Percentiles rank a stretch among this genome's conserved stretches.
phyloP scores from a whole-genome alignment of 2,888 invertebrate species.

The Diaprepes abbreviatus region DNA sequence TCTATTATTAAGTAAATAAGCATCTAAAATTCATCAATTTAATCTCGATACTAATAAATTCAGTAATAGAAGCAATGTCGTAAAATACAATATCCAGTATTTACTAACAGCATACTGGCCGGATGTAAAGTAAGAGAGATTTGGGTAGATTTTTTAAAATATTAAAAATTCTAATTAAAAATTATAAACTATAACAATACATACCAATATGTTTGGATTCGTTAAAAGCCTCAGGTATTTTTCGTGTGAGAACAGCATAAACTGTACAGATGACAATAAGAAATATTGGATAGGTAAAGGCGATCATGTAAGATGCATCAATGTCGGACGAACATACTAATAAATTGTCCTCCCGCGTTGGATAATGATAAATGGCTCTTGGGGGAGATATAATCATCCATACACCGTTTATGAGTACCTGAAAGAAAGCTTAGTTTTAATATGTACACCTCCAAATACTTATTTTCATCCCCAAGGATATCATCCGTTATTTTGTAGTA shows the following conservation, averaged over 20 bases:
- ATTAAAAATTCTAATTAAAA: too few relatives aligned
- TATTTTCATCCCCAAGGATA: too few relatives aligned
- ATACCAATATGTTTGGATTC: conserved; percentile 97
- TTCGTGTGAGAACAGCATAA: conserved; percentile 94
- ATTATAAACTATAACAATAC: conserved; percentile 57
- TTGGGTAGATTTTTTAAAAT: too few relatives aligned
- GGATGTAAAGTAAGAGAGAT: too few relatives aligned
- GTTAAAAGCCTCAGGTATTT: conserved; percentile 98
- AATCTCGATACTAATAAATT: too few relatives aligned
- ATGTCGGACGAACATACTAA: conserved; percentile 94
- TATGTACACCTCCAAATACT: too few relatives aligned
- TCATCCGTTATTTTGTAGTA: too few relatives aligned
- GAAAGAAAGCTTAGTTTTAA: conserved; percentile 45
- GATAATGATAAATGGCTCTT: conserved; percentile 90
- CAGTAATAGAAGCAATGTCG: too few relatives aligned
- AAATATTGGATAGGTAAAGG: conserved; percentile 93
- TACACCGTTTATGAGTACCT: conserved; percentile 89
- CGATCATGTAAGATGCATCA: conserved; percentile 94
- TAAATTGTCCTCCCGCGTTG: conserved; percentile 92
- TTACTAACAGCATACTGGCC: too few relatives aligned
- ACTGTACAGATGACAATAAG: conserved; percentile 94
- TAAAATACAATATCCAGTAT: too few relatives aligned
- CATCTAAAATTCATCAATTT: too few relatives aligned
- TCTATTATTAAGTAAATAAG: too few relatives aligned
- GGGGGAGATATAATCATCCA: conserved; percentile 95